Conservation (phyloP, 2,113 vertebrate species). For the Phocoena sinus region DNA sequence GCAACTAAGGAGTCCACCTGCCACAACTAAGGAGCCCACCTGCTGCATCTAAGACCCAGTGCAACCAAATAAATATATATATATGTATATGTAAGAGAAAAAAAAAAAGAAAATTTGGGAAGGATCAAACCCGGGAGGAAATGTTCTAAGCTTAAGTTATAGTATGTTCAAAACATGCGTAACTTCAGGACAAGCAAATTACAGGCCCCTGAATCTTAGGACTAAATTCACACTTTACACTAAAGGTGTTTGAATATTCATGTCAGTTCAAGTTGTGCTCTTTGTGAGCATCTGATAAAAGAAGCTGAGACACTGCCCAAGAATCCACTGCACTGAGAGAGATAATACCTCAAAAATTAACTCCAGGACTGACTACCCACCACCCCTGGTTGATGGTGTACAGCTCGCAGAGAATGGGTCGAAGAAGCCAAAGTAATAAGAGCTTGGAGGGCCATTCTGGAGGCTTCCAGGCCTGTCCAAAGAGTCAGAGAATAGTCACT, state of each 20-base stretch:
- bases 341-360: background rate
- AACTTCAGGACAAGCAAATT: background rate
- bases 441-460: background rate
- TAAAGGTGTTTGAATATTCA: background rate
- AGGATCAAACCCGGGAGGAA: background rate
- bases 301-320: background rate
- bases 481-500: background rate
- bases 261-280: background rate
- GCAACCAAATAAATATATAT: too few relatives aligned
- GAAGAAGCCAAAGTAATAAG: background rate
- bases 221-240: background rate
- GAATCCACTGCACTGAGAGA: background rate
- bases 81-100: background rate
- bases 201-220: background rate
- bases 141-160: background rate
- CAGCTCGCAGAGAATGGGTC: background rate
- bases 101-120: background rate
- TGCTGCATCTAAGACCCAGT: too few relatives aligned
- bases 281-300: conserved; percentile 8
- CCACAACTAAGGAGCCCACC: too few relatives aligned
- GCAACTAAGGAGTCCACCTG: too few relatives aligned
- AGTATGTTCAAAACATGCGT: background rate
- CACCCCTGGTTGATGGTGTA: background rate
- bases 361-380: background rate
- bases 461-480: background rate